Conservation (phyloP, 2,797 vertebrate genomes). For the Tragelaphus eurycerus region DNA sequence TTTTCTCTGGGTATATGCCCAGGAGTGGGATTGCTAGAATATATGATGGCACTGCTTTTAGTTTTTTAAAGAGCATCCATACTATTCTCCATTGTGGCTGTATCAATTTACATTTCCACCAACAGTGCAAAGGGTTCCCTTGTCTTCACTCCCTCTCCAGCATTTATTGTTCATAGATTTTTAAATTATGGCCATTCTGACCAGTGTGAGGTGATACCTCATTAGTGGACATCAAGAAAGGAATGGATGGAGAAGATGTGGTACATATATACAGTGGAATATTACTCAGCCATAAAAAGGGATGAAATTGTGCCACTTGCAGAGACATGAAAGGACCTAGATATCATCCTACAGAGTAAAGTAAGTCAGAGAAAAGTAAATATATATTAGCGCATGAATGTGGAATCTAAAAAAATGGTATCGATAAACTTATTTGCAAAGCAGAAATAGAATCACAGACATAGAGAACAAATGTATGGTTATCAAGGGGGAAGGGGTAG, state of each 20-base stretch:
- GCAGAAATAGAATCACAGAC: neutral
- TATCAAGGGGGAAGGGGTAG: neutral
- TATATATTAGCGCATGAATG: neutral
- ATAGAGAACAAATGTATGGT: neutral
- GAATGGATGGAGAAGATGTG: neutral
- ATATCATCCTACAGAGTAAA: neutral
- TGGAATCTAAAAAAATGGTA: neutral
- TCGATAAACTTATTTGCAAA: neutral
- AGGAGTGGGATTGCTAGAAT: neutral
- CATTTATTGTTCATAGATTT: neutral
- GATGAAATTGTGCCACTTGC: neutral
- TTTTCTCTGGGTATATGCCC: neutral
- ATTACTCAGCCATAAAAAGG: neutral
- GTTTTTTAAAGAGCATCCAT: neutral
- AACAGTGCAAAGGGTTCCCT: neutral
- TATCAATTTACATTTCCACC: neutral
- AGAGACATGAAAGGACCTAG: neutral
- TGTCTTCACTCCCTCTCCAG: neutral
- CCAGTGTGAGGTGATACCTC: neutral
- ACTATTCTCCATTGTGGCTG: neutral
- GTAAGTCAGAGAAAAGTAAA: neutral
- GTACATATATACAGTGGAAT: neutral
- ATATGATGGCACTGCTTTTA: neutral
- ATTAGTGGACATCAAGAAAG: neutral
- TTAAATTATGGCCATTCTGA: neutral